phyloP scores from a whole-genome alignment of 1,140 invertebrate species.

The Mylabris phalerata region DNA sequence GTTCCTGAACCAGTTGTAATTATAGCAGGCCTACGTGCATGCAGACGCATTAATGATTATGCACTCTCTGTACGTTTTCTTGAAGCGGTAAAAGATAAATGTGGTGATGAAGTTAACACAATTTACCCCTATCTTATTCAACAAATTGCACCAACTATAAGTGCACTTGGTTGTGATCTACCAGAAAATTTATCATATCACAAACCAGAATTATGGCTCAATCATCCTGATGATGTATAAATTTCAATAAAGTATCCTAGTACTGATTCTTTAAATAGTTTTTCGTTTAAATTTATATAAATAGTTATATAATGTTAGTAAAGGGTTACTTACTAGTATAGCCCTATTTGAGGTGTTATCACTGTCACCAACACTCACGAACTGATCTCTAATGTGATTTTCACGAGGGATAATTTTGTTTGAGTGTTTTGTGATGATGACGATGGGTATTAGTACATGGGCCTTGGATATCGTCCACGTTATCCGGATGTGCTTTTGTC shows the following conservation, averaged over 20 bases:
- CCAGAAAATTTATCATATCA: slow-evolving; percentile 66
- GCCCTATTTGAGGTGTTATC: slow-evolving; percentile 24
- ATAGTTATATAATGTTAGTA: too few species aligned
- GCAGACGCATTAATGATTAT: slow-evolving; percentile 63
- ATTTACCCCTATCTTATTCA: slow-evolving; percentile 58
- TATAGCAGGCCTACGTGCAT: slow-evolving; percentile 59
- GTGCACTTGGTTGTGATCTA: slow-evolving; percentile 62
- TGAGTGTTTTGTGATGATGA: slow-evolving; percentile 4
- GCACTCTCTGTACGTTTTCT: slow-evolving; percentile 60
- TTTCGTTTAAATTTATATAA: too few species aligned
- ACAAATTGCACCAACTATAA: slow-evolving; percentile 63
- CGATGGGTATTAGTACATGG: slow-evolving; percentile 4
- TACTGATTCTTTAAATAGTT: too few species aligned
- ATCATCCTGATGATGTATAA: too few species aligned
- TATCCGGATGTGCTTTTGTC: slow-evolving; percentile 36
- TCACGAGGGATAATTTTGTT: slow-evolving; percentile 19
- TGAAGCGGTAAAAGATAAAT: slow-evolving; percentile 60
- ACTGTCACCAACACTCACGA: slow-evolving; percentile 30
- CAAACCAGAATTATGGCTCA: slow-evolving; percentile 56
- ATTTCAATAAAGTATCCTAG: too few species aligned
- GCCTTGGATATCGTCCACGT: slow-evolving; percentile 25
- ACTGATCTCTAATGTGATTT: slow-evolving; percentile 17
- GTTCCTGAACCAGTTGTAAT: slow-evolving; percentile 66
- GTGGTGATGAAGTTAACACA: slow-evolving; percentile 44
- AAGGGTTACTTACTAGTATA: slow-evolving; percentile 23